Percentiles rank a stretch among this genome's conserved stretches.
Evolutionary conservation across 2,113 vertebrate species (phyloP).

Genomic region (Gymnarchus niloticus): DNA sequence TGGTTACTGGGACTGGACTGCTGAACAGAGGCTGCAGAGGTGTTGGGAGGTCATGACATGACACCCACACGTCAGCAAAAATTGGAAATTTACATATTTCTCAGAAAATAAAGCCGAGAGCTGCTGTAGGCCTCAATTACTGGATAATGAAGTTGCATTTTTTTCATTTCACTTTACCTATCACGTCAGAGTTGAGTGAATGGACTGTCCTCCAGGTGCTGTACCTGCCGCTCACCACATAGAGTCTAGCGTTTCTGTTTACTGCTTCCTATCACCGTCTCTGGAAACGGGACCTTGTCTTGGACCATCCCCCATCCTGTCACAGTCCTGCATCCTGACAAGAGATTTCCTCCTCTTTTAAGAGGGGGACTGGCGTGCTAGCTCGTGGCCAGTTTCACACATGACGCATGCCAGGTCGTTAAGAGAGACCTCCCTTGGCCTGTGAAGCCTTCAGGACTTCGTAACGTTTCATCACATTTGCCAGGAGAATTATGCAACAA

Average conservation of each 20-base stretch:
- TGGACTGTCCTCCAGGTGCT: no score
- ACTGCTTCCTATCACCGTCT: not conserved
- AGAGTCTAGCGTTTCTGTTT: not conserved
- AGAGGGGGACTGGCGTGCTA: constrained; percentile 26
- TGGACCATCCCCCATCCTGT: not conserved
- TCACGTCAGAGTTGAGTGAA: no score
- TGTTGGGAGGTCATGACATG: not conserved
- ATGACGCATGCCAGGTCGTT: constrained; percentile 38
- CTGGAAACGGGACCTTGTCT: not conserved
- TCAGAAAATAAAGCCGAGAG: not conserved
- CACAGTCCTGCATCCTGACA: constrained; percentile 41
- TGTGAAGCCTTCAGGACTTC: constrained; percentile 32
- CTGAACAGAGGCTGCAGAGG: not conserved
- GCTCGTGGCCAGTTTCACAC: constrained; percentile 32
- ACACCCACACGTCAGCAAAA: not conserved
- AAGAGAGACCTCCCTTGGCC: constrained; percentile 27
- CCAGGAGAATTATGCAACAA: constrained; percentile 27
- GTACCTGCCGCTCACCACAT: no score
- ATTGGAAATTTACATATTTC: not conserved
- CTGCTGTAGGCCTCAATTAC: not conserved
- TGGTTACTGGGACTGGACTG: not conserved
- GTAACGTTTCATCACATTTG: constrained; percentile 9
- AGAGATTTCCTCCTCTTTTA: constrained; percentile 48
- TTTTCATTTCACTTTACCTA: not conserved
- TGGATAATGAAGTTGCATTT: not conserved